Base-by-base conservation (phyloP, 2,113 vertebrate species). In the Coptodon bakossiorum region DNA sequence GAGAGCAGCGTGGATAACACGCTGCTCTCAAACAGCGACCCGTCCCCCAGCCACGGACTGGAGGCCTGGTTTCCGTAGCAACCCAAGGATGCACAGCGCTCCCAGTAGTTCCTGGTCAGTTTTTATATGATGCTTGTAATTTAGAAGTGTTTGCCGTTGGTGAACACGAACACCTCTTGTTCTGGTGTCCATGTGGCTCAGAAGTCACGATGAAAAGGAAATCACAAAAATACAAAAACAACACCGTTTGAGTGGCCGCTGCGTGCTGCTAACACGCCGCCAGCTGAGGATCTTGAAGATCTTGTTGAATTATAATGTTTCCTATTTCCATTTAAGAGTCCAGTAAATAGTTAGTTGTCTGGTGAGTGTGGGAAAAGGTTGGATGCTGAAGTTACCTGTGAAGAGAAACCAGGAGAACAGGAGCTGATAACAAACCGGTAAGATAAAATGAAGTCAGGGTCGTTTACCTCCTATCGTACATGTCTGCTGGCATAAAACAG, bases 141-240 rank as follows among this genome's bases (percentile, higher is more conserved):
- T 54, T 54, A 54, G 48, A 52, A 2, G 52, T 1, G 22, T 56
- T 56, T 7, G 53, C 53, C 1, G 3, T 56, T 24, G 22, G 53
- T 24, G 22, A 56, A 56, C 53, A 0, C 2, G 0, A 24, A 0
- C 53, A 52, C 50, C 5, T 52, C 50, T 52, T 56, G 22, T 56
- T 54, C 53, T 54, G 53, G n/a, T 54, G 53, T 22, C 53, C 10
- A 22, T 56, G 7, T 57, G 56, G 56, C 56, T 29, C 54, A 16
- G 54, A 31, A 31, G 31, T 31, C 31, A 31, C 6, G 6, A 31
- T 31, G 31, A 31, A 31, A 31, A 31, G 31, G 31, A 57, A 1
- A 0, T 57, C 56, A 57, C 56, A 57, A 29, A 16, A 59, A 59
- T 2, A 59, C 24, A 59, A 59, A 59, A 29, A 59, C 56, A 3